Base-by-base conservation (phyloP, 2,888 invertebrate genomes). In the Harpagoxenus sublaevis region DNA sequence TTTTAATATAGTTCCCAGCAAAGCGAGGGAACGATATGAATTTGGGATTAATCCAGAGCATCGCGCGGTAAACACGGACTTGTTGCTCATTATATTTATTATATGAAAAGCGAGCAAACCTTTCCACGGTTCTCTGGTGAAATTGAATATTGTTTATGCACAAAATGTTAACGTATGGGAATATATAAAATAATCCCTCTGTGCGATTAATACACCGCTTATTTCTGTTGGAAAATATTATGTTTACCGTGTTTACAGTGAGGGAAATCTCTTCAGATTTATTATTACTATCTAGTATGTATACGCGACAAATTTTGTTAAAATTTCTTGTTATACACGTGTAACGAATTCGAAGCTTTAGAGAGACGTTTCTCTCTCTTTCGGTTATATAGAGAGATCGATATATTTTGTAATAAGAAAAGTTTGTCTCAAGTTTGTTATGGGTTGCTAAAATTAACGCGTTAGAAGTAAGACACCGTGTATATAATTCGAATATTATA, bases 11-110 rank as follows among this genome's bases (percentile, higher is more conserved):
- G n/a, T 39, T 35, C 35, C n/a, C 9, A n/a, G 23, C 71, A 39
- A 42, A 55, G 23, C 23, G 9, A 39, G 15, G 53, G 39, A 39
- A 55, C 71, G 15, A 39, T 39, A 57, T 42, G 39, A 73, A 57
- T 73, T 73, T 42, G 42, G 12, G 18, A 73, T 73, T 57, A 73
- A 57, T 57, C 42, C 57, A 57, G 57, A 57, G 42, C 15, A 39
- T 55, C 10, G 15, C 35, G 28, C 18, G 42, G 12, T 18, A 73
- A 73, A 42, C 10, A 28, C 28, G 23, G 15, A 73, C 73, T 73
- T 57, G 73, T 57, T 73, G 73, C 57, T 31, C 42, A 28, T 57
- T 42, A 31, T 39, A 55, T 55, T 55, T 57, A n/a, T 73, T 57
- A 57, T 3, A 6, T 42, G 42, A 42, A 57, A 28, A 53, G 12